phyloP scores from a whole-genome alignment of 1,140 invertebrate species.

The Hydropsyche tenuis region DNA sequence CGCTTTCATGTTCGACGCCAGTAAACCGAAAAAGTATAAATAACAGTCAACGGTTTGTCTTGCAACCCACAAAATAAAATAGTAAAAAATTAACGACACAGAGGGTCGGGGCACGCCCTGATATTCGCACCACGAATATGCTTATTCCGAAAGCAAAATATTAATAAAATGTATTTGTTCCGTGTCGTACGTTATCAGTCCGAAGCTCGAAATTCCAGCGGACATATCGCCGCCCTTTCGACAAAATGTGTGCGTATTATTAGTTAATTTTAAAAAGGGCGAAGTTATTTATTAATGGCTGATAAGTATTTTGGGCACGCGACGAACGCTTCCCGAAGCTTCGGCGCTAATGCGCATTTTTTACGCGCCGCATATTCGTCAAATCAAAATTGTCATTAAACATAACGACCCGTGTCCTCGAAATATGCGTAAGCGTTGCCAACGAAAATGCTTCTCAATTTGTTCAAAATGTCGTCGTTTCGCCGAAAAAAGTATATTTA shows the following conservation, averaged over 20 bases:
- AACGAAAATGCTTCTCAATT: no score
- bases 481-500: no score
- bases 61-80: not conserved
- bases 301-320: slow-evolving; percentile 42
- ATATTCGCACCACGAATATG: slow-evolving; percentile 20
- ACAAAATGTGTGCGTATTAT: slow-evolving; percentile 35
- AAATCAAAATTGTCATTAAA: slow-evolving; percentile 1
- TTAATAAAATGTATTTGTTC: slow-evolving; percentile 31
- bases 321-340: slow-evolving; percentile 22
- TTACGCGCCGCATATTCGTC: slow-evolving; percentile 1
- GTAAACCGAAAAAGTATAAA: slow-evolving; percentile 22
- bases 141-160: slow-evolving; percentile 4
- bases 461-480: no score
- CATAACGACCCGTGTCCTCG: no score
- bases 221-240: slow-evolving; percentile 37
- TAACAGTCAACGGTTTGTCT: slow-evolving; percentile 31
- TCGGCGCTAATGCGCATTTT: slow-evolving; percentile 17
- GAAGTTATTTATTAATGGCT: slow-evolving; percentile 40
- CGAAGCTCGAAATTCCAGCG: slow-evolving; percentile 13
- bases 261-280: slow-evolving; percentile 39
- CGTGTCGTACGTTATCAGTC: slow-evolving; percentile 28
- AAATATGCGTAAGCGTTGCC: no score
- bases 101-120: slow-evolving; percentile 11
- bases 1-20: slow-evolving; percentile 17
- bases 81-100: not conserved